Percentiles rank a stretch among this genome's conserved stretches.
Conservation (phyloP, 2,113 vertebrate species). For the Tetraodon nigroviridis region DNA sequence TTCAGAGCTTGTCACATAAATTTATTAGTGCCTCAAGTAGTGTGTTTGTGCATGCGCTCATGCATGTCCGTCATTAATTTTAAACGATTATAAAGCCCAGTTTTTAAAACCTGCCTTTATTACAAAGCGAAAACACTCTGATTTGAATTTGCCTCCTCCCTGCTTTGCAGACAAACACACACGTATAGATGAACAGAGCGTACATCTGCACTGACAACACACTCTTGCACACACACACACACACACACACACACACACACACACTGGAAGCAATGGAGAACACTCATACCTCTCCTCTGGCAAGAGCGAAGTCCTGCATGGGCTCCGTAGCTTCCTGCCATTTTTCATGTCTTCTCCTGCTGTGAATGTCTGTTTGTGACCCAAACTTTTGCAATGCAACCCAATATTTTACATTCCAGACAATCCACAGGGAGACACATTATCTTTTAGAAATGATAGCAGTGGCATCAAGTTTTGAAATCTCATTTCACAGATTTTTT, state of each 20-base stretch:
- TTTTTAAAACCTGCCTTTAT: slow-evolving; percentile 73
- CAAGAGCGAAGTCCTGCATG: slow-evolving; percentile 57
- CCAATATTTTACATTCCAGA: slow-evolving; percentile 4
- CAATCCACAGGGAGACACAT: not conserved
- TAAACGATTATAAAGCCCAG: slow-evolving; percentile 73
- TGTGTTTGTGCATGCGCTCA: slow-evolving; percentile 7
- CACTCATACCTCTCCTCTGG: slow-evolving; percentile 45
- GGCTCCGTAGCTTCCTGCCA: slow-evolving; percentile 28
- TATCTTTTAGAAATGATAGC: not conserved
- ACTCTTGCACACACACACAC: not conserved
- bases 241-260: too few species aligned
- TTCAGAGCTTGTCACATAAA: slow-evolving; percentile 71
- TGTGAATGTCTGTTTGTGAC: slow-evolving; percentile 41
- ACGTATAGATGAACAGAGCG: slow-evolving; percentile 12
- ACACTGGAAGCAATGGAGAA: not conserved
- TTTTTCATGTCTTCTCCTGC: slow-evolving; percentile 45
- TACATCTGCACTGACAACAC: slow-evolving; percentile 10
- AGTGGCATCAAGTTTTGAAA: not conserved
- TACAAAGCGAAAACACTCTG: slow-evolving; percentile 18
- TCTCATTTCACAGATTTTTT: not conserved
- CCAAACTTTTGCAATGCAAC: slow-evolving; percentile 16
- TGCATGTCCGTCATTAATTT: slow-evolving; percentile 47
- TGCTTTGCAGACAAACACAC: slow-evolving; percentile 44
- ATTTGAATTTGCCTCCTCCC: slow-evolving; percentile 51
- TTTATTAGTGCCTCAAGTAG: slow-evolving; percentile 69